phyloP scores from a whole-genome alignment of 1,140 invertebrate species.

The Anoplolepis gracilipes region DNA sequence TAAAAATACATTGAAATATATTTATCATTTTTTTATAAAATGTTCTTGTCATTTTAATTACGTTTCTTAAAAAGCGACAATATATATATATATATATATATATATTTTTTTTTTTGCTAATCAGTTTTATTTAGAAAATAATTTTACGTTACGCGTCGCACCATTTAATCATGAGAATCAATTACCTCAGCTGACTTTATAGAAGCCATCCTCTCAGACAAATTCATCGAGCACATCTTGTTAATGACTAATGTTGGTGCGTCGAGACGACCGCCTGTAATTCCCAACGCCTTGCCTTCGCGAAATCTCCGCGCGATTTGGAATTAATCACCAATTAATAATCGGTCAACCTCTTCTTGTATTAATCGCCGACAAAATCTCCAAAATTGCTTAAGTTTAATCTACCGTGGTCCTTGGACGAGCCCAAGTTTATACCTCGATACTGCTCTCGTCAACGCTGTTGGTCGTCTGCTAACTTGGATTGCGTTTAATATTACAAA shows the following conservation, averaged over 20 bases:
- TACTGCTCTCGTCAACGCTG: conserved; percentile 28
- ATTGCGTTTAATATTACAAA: conserved; percentile 83
- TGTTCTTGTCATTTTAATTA: neutral
- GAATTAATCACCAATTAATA: conserved; percentile 65
- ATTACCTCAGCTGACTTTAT: neutral
- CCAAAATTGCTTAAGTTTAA: conserved; percentile 59
- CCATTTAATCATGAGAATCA: conserved; percentile 5
- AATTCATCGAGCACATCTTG: neutral
- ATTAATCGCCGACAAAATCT: conserved; percentile 54
- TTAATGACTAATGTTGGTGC: conserved; percentile 48
- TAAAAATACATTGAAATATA: neutral
- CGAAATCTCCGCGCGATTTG: conserved; percentile 36
- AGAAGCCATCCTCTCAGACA: conserved; percentile 35
- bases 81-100: too few relatives aligned
- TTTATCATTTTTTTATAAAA: neutral
- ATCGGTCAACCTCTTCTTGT: conserved; percentile 14
- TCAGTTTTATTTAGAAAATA: neutral
- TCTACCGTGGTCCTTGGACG: conserved; percentile 46
- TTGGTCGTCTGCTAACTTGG: conserved; percentile 77
- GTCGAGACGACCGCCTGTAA: conserved; percentile 4
- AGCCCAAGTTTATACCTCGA: conserved; percentile 42
- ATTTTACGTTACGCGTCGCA: neutral
- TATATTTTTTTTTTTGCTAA: neutral
- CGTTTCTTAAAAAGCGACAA: neutral
- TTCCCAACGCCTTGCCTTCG: conserved; percentile 41